These are phyloP conservation scores for Brachystomella parvula DNA, from an alignment of 1,140 invertebrate genomes.

Conservation along the genomic window DNA sequence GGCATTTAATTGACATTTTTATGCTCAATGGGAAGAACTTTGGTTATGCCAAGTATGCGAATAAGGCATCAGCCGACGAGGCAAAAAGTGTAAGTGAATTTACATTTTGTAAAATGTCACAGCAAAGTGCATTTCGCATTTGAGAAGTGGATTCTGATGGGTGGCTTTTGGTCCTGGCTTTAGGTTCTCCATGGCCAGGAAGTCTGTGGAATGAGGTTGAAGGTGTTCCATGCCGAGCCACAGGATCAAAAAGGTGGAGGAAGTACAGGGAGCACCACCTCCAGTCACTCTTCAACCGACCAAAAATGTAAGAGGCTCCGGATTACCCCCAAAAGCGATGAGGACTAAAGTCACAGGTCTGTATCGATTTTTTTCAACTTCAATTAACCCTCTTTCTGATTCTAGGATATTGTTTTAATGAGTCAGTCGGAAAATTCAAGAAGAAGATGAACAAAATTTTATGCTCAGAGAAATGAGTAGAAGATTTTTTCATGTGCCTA, in stretches of 20 bases:
- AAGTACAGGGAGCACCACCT: not conserved
- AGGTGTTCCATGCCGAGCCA: constrained; percentile 84
- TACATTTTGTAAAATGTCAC: too few relatives aligned
- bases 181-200: constrained; percentile 70
- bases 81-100: constrained; percentile 63
- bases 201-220: constrained; percentile 68
- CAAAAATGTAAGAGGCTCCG: constrained; percentile 37
- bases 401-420: constrained; percentile 13
- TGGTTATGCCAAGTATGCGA: constrained; percentile 84
- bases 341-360: constrained; percentile 6
- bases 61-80: constrained; percentile 62
- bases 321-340: constrained; percentile 23
- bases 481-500: too few relatives aligned
- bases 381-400: not conserved
- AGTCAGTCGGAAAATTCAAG: not conserved
- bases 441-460: not conserved
- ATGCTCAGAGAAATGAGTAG: too few relatives aligned
- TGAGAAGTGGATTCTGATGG: too few relatives aligned
- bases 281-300: constrained; percentile 17
- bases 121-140: too few relatives aligned
- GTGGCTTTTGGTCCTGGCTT: too few relatives aligned
- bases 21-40: constrained; percentile 79
- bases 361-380: not conserved
- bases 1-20: constrained; percentile 85
- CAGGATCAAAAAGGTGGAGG: constrained; percentile 41